Base-by-base conservation (phyloP, 1,140 invertebrate genomes). In the Hypothenemus hampei region DNA sequence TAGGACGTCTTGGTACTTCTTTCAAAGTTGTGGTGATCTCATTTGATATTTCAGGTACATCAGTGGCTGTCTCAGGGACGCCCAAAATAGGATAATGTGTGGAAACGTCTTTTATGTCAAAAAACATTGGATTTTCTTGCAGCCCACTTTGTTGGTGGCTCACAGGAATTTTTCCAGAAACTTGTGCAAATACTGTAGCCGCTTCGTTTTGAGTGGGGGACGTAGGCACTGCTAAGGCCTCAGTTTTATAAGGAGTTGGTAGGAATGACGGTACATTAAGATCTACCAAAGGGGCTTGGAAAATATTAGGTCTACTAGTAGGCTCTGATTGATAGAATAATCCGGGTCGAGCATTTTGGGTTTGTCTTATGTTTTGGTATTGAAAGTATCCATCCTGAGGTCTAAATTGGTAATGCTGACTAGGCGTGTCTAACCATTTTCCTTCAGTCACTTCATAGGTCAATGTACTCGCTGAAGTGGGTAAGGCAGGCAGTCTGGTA, bases 71-170 rank as follows among this genome's bases (percentile, higher is more conserved):
- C 44, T 63, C 62, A 2, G 68, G 66, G 22, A 40, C 61, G 23
- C 65, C 63, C 16, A 69, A 47, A 41, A 71, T 65, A 2, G 69
- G 69, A 63, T 66, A 71, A 64, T 71, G 69, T 16, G 69, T 71
- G 3, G 68, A 70, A 18, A 71, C 69, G 54, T 71, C 69, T 55
- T 70, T 71, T 15, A 71, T 61, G 43, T 67, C 62, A 48, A 65
- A 71, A 43, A 63, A 67, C n/a, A 56, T 37, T 15, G 61, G 61
- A 52, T 64, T 60, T 0, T 56, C 60, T 6, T 52, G 61, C 18
- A 50, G 35, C 18, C 46, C 43, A 44, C 51, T 53, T 23, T 56
- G 46, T 15, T 49, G 51, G 23, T 57, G 44, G 10, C 58, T 48
- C n/a, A n/a, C n/a, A 48, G 62, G 65, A 39, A 58, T 54, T 51